These are phyloP conservation scores for Polypedilum pembai DNA, from an alignment of 1,140 invertebrate species.

Conservation along the genomic window DNA sequence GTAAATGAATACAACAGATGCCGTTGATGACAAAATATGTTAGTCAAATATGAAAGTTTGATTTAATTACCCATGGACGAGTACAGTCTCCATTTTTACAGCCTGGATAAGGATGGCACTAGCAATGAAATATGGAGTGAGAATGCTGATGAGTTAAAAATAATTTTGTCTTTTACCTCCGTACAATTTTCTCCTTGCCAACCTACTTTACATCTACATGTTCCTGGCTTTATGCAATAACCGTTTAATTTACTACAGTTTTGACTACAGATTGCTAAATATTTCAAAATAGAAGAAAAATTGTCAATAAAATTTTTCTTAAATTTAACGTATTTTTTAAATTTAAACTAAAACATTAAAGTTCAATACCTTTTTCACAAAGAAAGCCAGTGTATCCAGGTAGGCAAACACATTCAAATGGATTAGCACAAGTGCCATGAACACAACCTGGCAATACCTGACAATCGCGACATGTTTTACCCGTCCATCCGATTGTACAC, in stretches of 20 bases:
- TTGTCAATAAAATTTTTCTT: neutral
- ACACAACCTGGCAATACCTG: conserved; percentile 71
- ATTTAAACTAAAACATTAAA: too few species aligned
- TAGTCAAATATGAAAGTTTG: conserved; percentile 9
- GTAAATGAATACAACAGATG: conserved; percentile 8
- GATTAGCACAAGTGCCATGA: conserved; percentile 72
- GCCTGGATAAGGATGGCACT: conserved; percentile 77
- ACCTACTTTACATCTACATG: conserved; percentile 74
- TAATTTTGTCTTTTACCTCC: conserved; percentile 15
- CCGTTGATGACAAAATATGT: neutral
- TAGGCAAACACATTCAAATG: conserved; percentile 74
- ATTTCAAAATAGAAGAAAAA: conserved; percentile 29
- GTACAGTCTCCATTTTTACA: conserved; percentile 76
- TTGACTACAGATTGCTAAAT: conserved; percentile 68
- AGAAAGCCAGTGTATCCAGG: conserved; percentile 81
- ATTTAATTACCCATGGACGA: conserved; percentile 59
- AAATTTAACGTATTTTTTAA: too few species aligned
- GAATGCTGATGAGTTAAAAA: neutral
- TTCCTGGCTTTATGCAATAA: conserved; percentile 73
- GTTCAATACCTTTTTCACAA: conserved; percentile 65
- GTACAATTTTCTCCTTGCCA: conserved; percentile 76
- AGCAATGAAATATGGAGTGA: conserved; percentile 32
- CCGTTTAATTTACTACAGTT: conserved; percentile 78
- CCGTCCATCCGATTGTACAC: conserved; percentile 76
- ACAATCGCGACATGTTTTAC: conserved; percentile 70